phyloP scores from a whole-genome alignment of 1,140 invertebrate species.

The Elymnias hypermnestra region DNA sequence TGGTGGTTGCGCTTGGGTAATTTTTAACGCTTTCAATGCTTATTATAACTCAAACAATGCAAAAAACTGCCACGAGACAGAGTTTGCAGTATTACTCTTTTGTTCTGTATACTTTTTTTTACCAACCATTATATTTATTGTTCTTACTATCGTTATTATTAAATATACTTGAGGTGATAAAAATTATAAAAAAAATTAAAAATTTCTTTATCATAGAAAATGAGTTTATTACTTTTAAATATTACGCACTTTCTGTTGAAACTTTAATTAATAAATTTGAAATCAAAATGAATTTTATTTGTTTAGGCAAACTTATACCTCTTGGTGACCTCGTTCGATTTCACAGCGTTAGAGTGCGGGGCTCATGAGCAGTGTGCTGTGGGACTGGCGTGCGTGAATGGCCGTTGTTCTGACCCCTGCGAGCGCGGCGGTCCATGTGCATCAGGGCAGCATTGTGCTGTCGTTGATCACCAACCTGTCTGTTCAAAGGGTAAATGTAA shows the following conservation, averaged over 20 bases:
- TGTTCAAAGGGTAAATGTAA: conserved; percentile 81
- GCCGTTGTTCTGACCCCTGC: conserved; percentile 87
- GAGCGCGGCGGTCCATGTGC: conserved; percentile 81
- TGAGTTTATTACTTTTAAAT: no score
- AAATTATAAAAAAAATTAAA: no score
- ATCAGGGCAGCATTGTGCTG: conserved; percentile 82
- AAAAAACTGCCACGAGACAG: conserved; percentile 72
- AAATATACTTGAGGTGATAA: background rate
- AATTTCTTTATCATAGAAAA: no score
- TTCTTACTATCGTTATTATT: conserved; percentile 28
- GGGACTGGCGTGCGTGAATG: conserved; percentile 85
- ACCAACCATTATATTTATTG: conserved; percentile 26
- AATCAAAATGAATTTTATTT: no score
- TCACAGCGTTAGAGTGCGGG: conserved; percentile 86
- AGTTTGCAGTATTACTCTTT: conserved; percentile 58
- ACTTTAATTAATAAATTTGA: no score
- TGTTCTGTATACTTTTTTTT: conserved; percentile 26
- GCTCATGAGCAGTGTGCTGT: conserved; percentile 88
- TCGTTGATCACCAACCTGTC: conserved; percentile 85
- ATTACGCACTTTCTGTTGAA: no score
- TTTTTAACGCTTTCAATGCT: conserved; percentile 55
- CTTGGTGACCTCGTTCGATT: conserved; percentile 22
- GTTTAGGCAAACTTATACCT: no score
- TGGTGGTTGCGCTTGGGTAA: conserved; percentile 44
- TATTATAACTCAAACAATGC: conserved; percentile 39